phyloP scores from a whole-genome alignment of 2,888 invertebrate species.

The Cryptocephalus primarius region DNA sequence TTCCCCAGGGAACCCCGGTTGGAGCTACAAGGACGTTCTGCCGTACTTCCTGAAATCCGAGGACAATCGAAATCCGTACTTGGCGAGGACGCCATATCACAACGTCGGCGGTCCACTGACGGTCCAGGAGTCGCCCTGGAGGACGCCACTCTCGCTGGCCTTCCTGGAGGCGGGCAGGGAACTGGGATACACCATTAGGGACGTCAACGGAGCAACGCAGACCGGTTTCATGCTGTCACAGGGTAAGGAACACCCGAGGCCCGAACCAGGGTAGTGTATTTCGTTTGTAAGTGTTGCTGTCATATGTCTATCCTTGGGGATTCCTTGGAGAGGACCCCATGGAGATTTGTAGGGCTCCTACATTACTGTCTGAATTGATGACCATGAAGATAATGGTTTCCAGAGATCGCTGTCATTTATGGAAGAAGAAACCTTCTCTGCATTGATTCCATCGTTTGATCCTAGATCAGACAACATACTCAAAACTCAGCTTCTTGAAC shows the following conservation, averaged over 20 bases:
- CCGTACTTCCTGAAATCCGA: slow-evolving; percentile 82
- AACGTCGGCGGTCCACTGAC: slow-evolving; percentile 69
- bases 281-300: no score
- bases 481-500: no score
- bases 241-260: slow-evolving; percentile 49
- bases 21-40: slow-evolving; percentile 73
- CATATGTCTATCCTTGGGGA: no score
- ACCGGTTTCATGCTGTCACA: slow-evolving; percentile 82
- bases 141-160: slow-evolving; percentile 69
- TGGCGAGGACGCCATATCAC: slow-evolving; percentile 65
- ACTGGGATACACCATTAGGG: slow-evolving; percentile 69
- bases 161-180: slow-evolving; percentile 75
- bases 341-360: no score
- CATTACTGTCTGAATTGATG: no score
- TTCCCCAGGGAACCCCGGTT: slow-evolving; percentile 68
- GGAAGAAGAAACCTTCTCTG: no score
- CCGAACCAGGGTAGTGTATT: no score
- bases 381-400: no score
- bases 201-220: slow-evolving; percentile 72
- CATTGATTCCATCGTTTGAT: no score
- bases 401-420: no score
- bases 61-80: slow-evolving; percentile 76
- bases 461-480: no score
- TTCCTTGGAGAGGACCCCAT: no score
- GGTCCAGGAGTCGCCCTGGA: slow-evolving; percentile 77